Percentiles rank a stretch among this genome's conserved stretches.
phyloP scores from a whole-genome alignment of 2,888 invertebrate species.

The Caprella mutica region DNA sequence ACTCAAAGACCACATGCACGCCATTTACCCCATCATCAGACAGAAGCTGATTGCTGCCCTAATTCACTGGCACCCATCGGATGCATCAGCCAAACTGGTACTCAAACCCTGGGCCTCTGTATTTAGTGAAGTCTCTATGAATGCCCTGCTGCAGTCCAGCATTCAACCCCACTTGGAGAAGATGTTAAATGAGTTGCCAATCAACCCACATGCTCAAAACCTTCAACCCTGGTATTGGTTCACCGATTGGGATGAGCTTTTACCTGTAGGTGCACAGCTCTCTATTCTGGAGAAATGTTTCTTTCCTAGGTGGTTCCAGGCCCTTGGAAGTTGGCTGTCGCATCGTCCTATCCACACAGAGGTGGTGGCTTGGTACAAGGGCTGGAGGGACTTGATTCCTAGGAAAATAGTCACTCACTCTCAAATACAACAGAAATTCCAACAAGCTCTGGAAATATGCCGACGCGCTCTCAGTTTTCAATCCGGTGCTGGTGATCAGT shows the following conservation, averaged over 20 bases:
- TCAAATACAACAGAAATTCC: constrained; percentile 57
- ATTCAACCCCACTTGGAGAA: constrained; percentile 78
- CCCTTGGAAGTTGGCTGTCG: constrained; percentile 66
- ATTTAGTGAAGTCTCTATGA: constrained; percentile 62
- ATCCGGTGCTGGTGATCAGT: constrained; percentile 51
- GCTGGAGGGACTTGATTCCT: constrained; percentile 50
- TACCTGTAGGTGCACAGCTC: constrained; percentile 65
- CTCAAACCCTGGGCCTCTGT: constrained; percentile 78
- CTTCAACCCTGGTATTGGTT: constrained; percentile 88
- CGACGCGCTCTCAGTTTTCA: constrained; percentile 41
- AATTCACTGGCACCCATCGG: constrained; percentile 89
- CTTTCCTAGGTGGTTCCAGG: constrained; percentile 69
- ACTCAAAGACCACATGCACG: constrained; percentile 52
- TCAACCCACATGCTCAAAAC: constrained; percentile 59
- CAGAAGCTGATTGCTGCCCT: constrained; percentile 81
- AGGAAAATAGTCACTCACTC: constrained; percentile 47
- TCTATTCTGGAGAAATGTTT: constrained; percentile 73
- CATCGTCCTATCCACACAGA: constrained; percentile 79
- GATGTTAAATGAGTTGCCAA: constrained; percentile 50
- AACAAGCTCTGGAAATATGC: constrained; percentile 71
- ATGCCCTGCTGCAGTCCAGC: constrained; percentile 69
- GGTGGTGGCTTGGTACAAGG: constrained; percentile 72
- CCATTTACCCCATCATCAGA: constrained; percentile 77
- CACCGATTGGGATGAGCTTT: constrained; percentile 79
- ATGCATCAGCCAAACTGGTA: constrained; percentile 81